Evolutionary conservation across 2,797 vertebrate genomes (phyloP), one percentile per base, ranked within the genome.

Genomic region (Coendou prehensilis): DNA sequence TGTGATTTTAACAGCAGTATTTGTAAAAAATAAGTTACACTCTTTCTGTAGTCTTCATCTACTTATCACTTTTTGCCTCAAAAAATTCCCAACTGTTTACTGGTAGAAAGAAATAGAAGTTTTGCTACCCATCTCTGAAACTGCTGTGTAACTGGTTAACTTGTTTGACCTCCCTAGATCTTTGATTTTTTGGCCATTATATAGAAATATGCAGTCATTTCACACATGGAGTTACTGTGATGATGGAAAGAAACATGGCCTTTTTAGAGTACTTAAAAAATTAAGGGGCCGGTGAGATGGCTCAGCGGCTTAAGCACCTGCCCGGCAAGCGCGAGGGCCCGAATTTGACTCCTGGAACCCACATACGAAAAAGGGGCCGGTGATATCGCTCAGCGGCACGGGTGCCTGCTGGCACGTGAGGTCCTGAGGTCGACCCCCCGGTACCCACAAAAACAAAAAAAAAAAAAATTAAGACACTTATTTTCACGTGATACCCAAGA

Each of bases 1-100:
- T 87, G 9, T 91, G 56, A 80, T 91, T 90, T 96, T 87, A 89
- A 26, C 14, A 92, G 30, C 45, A 78, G n/a, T 67, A 63, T 61
- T 96, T 91, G 10, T 86, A 84, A 78, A 92, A 87, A 71, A 37
- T 37, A 83, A 89, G 14, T 82, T 87, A 4, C 23, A 41, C 22
- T 79, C 33, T 56, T 8, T 87, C 73, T 73, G 13, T 23, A 80
- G n/a, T 28, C 28, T 94, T 92, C 26, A 52, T 56, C 73, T 76
- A 0, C 64, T 91, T 81, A 94, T 33, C 54, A 67, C 54, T 92
- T 80, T 69, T 28, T 78, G 26, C 69, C n/a, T 86, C 73, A 22
- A 87, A 93, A 87, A 52, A 69, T 80, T 54, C 47, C 41, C 13
- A 57, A 45, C 5, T 79, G 0, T 87, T 88, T 91, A 75, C 13